A percentile compares a stretch with the other conserved stretches of the same genome.
These are phyloP conservation scores for Volucella bombylans DNA, from an alignment of 2,888 invertebrate species.

Conservation along the genomic window DNA sequence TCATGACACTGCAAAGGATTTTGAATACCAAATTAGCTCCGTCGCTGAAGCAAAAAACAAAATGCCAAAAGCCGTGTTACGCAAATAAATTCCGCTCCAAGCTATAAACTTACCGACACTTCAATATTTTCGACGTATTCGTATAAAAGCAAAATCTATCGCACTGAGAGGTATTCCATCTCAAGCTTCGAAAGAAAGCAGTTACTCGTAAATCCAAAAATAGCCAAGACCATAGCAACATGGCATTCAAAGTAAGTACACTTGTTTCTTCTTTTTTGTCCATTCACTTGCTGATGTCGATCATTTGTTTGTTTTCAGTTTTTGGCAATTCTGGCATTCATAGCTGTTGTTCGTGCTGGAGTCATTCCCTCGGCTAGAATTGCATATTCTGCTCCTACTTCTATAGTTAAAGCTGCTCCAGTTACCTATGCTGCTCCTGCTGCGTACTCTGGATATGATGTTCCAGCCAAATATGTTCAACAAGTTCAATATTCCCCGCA, in stretches of 20 bases:
- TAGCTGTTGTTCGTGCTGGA: slow-evolving; percentile 78
- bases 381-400: slow-evolving; percentile 29
- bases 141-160: slow-evolving; percentile 58
- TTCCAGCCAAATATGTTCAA: slow-evolving; percentile 16
- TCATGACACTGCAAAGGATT: slow-evolving; percentile 38
- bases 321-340: slow-evolving; percentile 77
- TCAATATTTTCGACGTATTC: slow-evolving; percentile 31
- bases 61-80: slow-evolving; percentile 45
- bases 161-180: slow-evolving; percentile 53
- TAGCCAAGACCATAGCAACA: slow-evolving; percentile 31
- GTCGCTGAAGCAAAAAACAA: background rate
- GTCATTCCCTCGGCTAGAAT: slow-evolving; percentile 77
- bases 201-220: background rate
- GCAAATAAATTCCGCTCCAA: slow-evolving; percentile 54
- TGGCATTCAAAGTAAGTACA: slow-evolving; percentile 61
- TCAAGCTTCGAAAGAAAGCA: slow-evolving; percentile 63
- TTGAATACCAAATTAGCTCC: slow-evolving; percentile 15
- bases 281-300: background rate
- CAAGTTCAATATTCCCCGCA: slow-evolving; percentile 31
- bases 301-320: slow-evolving; percentile 74
- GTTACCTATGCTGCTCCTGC: slow-evolving; percentile 29
- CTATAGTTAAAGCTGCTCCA: slow-evolving; percentile 13
- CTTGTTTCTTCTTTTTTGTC: slow-evolving; percentile 6
- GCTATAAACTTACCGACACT: slow-evolving; percentile 21
- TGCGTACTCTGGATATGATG: background rate